phyloP scores from a whole-genome alignment of 2,888 invertebrate species.

The Acronicta leporina region DNA sequence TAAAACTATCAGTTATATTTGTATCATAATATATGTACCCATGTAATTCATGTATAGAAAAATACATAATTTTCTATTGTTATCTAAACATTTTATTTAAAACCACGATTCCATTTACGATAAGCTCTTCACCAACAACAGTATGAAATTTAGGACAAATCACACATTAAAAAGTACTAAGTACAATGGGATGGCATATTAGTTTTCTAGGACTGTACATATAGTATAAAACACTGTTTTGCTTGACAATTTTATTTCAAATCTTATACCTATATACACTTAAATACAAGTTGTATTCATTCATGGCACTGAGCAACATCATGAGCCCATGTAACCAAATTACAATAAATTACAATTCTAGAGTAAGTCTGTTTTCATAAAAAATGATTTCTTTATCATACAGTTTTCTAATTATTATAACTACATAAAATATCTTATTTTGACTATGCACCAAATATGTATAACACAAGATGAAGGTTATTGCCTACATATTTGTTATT shows the following conservation, averaged over 20 bases:
- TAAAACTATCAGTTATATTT: constrained; percentile 35
- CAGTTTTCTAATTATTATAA: constrained; percentile 28
- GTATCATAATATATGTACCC: constrained; percentile 17
- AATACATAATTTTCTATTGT: constrained; percentile 24
- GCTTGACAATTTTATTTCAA: constrained; percentile 43
- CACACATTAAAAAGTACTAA: too few relatives aligned
- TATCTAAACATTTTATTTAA: constrained; percentile 5
- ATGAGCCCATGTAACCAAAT: constrained; percentile 38
- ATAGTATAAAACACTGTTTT: constrained; percentile 1
- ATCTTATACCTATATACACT: constrained; percentile 26
- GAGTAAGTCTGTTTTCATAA: constrained; percentile 31
- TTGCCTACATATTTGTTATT: constrained; percentile 12
- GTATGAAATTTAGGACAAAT: too few relatives aligned
- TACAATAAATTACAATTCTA: constrained; percentile 50
- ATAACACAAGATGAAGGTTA: neutral
- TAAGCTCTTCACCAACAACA: too few relatives aligned
- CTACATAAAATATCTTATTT: constrained; percentile 29
- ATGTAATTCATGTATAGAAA: constrained; percentile 12
- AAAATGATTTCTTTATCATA: constrained; percentile 43
- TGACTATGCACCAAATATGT: constrained; percentile 37
- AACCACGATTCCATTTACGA: too few relatives aligned
- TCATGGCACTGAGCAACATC: constrained; percentile 52
- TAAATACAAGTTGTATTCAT: constrained; percentile 38
- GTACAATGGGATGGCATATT: too few relatives aligned
- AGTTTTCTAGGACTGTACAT: too few relatives aligned